phyloP scores from a whole-genome alignment of 53 echinoderm and acorn worm genomes.

The Temnopleurus reevesii region DNA sequence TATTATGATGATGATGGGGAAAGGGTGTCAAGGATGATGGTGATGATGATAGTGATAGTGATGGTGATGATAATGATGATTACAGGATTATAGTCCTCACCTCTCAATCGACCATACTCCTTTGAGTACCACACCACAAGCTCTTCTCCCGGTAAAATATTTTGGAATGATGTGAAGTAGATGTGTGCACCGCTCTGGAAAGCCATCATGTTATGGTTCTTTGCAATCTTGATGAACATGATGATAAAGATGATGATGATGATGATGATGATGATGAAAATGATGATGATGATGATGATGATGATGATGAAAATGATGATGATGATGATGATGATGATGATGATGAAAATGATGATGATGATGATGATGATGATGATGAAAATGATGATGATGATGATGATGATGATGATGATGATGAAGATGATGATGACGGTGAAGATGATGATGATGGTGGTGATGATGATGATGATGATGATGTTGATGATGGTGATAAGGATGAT shows the following conservation, averaged over 20 bases:
- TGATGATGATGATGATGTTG: slow-evolving; percentile 51
- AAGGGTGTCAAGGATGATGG: neutral
- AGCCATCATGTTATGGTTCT: slow-evolving; percentile 78
- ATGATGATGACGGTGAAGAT: slow-evolving; percentile 26
- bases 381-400: slow-evolving; percentile 51
- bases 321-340: slow-evolving; percentile 31
- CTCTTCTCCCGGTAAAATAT: slow-evolving; percentile 72
- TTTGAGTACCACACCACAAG: slow-evolving; percentile 77
- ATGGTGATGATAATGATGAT: neutral
- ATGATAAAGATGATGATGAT: slow-evolving; percentile 58
- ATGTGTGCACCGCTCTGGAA: slow-evolving; percentile 75
- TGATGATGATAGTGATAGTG: neutral
- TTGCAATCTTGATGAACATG: slow-evolving; percentile 78
- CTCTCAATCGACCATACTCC: slow-evolving; percentile 73
- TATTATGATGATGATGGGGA: neutral
- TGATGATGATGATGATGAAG: slow-evolving; percentile 50
- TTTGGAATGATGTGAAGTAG: slow-evolving; percentile 70
- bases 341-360: slow-evolving; percentile 42
- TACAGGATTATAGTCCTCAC: slow-evolving; percentile 21
- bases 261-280: slow-evolving; percentile 50
- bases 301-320: slow-evolving; percentile 31
- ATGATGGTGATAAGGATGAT: too few species aligned
- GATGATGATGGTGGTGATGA: slow-evolving; percentile 45
- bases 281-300: slow-evolving; percentile 44
- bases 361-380: slow-evolving; percentile 24